phyloP scores from a whole-genome alignment of 2,888 invertebrate genomes.

The Opisthograptis luteolata region DNA sequence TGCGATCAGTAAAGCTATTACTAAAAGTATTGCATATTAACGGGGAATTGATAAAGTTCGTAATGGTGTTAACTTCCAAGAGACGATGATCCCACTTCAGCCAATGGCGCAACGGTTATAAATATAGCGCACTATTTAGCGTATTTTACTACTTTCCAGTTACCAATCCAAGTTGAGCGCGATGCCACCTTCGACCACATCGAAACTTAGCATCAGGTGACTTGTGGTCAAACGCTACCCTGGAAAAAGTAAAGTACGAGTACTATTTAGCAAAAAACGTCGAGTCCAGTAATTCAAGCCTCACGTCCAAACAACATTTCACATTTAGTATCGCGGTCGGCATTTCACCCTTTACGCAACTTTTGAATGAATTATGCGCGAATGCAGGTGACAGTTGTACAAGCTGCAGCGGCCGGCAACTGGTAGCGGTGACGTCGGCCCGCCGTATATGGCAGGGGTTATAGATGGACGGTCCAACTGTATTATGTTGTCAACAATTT shows the following conservation, averaged over 20 bases:
- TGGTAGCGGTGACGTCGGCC: neutral
- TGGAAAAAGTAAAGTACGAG: too few relatives aligned
- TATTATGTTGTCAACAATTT: constrained; percentile 25
- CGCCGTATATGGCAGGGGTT: constrained; percentile 14
- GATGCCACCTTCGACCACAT: too few relatives aligned
- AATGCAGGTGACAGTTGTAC: neutral
- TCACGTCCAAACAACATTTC: neutral
- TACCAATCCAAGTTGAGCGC: too few relatives aligned
- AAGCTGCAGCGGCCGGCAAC: neutral
- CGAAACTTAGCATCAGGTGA: too few relatives aligned
- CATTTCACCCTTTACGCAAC: constrained; percentile 1
- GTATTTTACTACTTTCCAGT: neutral
- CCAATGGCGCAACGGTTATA: neutral
- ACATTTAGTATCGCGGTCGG: neutral
- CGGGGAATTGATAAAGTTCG: constrained; percentile 1
- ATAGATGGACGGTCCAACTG: constrained; percentile 7
- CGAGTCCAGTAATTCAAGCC: neutral
- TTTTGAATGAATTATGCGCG: constrained; percentile 1
- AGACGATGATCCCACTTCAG: neutral
- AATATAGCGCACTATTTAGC: too few relatives aligned
- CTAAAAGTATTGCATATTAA: neutral
- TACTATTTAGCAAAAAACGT: neutral
- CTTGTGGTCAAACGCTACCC: too few relatives aligned
- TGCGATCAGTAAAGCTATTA: constrained; percentile 8
- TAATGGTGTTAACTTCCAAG: neutral